Evolutionary conservation across 2,888 invertebrate genomes (phyloP).

Genomic region (Hypolimnas misippus): DNA sequence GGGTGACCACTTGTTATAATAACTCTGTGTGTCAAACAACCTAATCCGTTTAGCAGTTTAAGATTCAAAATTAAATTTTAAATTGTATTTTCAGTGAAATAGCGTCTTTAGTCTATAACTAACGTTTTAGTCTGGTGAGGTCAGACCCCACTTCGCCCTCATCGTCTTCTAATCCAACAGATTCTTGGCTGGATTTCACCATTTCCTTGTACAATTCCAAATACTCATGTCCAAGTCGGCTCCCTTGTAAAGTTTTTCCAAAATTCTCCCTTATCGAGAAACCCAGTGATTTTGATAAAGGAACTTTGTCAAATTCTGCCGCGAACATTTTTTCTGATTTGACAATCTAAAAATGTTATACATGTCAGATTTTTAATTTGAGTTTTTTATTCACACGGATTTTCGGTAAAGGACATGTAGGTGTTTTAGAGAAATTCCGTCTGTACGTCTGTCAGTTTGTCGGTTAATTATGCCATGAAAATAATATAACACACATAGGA

Average conservation of each 20-base stretch:
- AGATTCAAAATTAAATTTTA: no score
- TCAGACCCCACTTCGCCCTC: conserved; percentile 49
- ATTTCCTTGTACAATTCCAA: conserved; percentile 61
- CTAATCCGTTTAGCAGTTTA: no score
- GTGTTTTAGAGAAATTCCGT: no score
- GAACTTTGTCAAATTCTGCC: conserved; percentile 41
- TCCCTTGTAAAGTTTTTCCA: conserved; percentile 48
- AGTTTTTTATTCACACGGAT: no score
- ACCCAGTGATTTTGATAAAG: conserved; percentile 57
- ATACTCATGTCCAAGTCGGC: conserved; percentile 51
- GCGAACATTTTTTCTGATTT: conserved; percentile 9
- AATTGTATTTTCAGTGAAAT: no score
- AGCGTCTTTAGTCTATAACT: no score
- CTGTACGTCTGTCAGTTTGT: no score
- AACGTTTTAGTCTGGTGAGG: conserved; percentile 47
- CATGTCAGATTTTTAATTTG: not conserved
- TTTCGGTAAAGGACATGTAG: no score
- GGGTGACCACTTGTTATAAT: no score
- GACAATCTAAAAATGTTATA: conserved; percentile 29
- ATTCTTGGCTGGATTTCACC: conserved; percentile 56
- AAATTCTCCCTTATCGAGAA: conserved; percentile 48
- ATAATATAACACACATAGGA: not conserved
- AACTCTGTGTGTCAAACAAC: no score
- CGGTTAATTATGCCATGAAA: no score
- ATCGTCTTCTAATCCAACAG: conserved; percentile 50